phyloP scores from a whole-genome alignment of 2,113 vertebrate species.

The Cavia aperea region DNA sequence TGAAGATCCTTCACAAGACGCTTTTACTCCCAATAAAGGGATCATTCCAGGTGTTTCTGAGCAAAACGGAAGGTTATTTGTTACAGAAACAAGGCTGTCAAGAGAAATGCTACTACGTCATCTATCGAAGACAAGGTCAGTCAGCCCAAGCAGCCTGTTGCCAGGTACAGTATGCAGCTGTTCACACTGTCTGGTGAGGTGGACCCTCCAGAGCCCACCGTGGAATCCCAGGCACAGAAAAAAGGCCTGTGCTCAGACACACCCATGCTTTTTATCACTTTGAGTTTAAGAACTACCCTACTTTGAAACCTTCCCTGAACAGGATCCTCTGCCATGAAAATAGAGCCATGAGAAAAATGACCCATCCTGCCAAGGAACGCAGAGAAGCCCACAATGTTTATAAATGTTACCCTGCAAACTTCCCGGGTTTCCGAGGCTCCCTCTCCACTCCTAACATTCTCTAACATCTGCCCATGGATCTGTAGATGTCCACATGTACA shows the following conservation, averaged over 20 bases:
- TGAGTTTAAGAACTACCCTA: neutral
- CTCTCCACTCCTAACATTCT: neutral
- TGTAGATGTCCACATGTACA: neutral
- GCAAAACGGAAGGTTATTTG: neutral
- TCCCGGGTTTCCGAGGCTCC: neutral
- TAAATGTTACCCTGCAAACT: neutral
- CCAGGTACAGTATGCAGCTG: neutral
- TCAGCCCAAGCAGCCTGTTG: neutral
- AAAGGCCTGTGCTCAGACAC: neutral
- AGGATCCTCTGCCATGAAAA: neutral
- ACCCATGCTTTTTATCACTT: neutral
- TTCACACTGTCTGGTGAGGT: neutral
- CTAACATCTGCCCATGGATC: neutral
- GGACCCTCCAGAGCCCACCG: neutral
- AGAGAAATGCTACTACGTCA: neutral
- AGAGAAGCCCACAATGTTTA: neutral
- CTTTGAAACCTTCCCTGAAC: neutral
- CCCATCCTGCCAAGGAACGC: neutral
- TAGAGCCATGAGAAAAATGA: constrained; percentile 5
- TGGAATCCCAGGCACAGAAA: neutral
- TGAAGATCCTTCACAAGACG: neutral
- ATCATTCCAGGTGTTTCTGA: neutral
- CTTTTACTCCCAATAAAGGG: neutral
- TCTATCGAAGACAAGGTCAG: neutral
- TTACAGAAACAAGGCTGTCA: neutral